Base-by-base conservation (phyloP, 2,888 invertebrate species). In the Leptopterna dolabrata region DNA sequence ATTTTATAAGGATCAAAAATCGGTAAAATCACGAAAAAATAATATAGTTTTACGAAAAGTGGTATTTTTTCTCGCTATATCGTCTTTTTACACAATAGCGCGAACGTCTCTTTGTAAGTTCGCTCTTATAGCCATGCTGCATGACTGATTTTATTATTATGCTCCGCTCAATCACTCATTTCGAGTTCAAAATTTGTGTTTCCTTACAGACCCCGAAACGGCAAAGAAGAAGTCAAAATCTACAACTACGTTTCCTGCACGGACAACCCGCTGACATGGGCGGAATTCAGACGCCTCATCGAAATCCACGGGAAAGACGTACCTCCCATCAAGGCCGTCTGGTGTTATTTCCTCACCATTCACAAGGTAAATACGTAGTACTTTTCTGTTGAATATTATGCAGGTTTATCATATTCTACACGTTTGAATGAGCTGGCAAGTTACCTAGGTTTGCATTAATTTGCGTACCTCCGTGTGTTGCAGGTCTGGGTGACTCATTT, bases 241-340 rank as follows among this genome's bases (percentile, higher is more conserved):
- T 89, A 89, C 93, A 98, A 98, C 92, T 97, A 95, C 91, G 96
- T 97, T 0, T 96, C 97, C 0, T 96, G 97, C 0, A 93, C 93
- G 0, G 94, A 96, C 88, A 97, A 97, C 91, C 94, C 95, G 0
- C 92, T 98, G 70, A 95, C 95, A 0, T 99, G 98, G 98, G 93
- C 93, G 0, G 93, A 95, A 76, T 96, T 96, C 90, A 91, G 92
- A 90, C 88, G 91, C 0, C 91, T 93, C 3, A 88, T 89, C 14
- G 89, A 89, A 73, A 36, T 89, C 30, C 88, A 89, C 63, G 89
- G 90, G 0, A 81, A 87, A 43, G 83, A 81, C 27, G 88, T 90
- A 0, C 90, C 90, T 6, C 87, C 90, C 1, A 89, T 89, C 19
- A 89, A 89, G 84, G 90, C 90, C 19, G 90, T 92, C 78, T 91